Evolutionary conservation across 2,888 invertebrate genomes (phyloP).

Genomic region (Taphrorychus bicolor): DNA sequence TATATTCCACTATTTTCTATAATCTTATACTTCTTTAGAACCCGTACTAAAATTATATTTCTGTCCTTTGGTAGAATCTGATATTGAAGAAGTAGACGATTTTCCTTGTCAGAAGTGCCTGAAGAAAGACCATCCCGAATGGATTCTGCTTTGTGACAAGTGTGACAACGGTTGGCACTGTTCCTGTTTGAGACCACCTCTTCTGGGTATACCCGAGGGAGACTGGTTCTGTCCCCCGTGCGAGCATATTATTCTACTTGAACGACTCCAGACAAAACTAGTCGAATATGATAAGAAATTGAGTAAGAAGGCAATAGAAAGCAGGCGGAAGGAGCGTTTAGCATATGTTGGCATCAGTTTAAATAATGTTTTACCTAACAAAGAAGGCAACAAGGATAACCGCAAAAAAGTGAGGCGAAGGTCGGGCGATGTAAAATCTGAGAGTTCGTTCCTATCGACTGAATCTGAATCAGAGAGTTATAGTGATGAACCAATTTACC

Average conservation of each 20-base stretch:
- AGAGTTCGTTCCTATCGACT: slow-evolving; percentile 15
- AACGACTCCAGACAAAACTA: slow-evolving; percentile 76
- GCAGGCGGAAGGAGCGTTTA: slow-evolving; percentile 71
- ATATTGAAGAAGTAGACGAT: slow-evolving; percentile 57
- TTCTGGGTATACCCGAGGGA: slow-evolving; percentile 94
- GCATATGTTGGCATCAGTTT: slow-evolving; percentile 79
- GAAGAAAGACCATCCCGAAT: slow-evolving; percentile 93
- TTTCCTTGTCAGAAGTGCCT: slow-evolving; percentile 90
- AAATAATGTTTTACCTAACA: slow-evolving; percentile 70
- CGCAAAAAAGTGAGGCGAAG: slow-evolving; percentile 48
- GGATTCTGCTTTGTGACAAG: slow-evolving; percentile 94
- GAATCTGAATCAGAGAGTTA: slow-evolving; percentile 53
- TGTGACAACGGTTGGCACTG: slow-evolving; percentile 99
- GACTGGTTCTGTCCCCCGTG: slow-evolving; percentile 99
- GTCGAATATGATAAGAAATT: slow-evolving; percentile 78
- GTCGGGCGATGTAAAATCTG: slow-evolving; percentile 40
- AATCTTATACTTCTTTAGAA: too few relatives aligned
- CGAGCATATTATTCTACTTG: slow-evolving; percentile 86
- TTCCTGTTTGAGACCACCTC: slow-evolving; percentile 89
- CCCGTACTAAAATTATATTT: not conserved
- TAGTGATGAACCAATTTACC: slow-evolving; percentile 80
- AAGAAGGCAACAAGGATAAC: slow-evolving; percentile 50
- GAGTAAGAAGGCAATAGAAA: slow-evolving; percentile 71
- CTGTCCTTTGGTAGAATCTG: slow-evolving; percentile 48
- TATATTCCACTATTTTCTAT: too few relatives aligned